Evolutionary conservation across 2,797 vertebrate species (phyloP), one percentile per base, ranked within the genome.

Genomic region (Sciurus vulgaris): DNA sequence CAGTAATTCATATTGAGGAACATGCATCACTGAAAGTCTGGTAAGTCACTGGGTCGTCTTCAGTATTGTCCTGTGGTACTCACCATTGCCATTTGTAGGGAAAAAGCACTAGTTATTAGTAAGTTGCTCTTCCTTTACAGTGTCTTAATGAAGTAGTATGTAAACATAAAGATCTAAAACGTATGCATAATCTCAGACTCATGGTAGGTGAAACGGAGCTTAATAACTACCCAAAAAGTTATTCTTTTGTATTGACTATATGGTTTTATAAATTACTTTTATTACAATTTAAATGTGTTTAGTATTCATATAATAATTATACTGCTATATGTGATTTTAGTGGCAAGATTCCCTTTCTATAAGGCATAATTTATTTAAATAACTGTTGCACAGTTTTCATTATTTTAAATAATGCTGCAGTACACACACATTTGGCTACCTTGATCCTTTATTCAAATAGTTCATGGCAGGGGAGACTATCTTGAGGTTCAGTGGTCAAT

Each of bases 221-320:
- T 54, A 4, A 38, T 86, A 67, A 91, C 65, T 65, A 59, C 49
- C 18, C 14, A 41, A 35, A 28, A 44, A 30, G 14, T 65, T 24
- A 49, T 59, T 2, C 5, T 76, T 94, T 94, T 86, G 11, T 83
- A 78, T 33, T 76, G 17, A 79, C 76, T 54, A 5, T 89, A 65
- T 63, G 84, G 38, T 26, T 86, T 93, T 84, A 76, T 77, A 77
- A 76, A 67, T 5, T 33, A 61, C 89, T 92, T 88, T 81, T 41
- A 56, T 89, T 76, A 41, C 17, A 61, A 14, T 70, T 67, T 35
- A 78, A 67, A 20, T 83, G 49, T 22, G 73, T 69, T 74, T 15
- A 89, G 38, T 65, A 59, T 90, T 30, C 70, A 67, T 84, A 2
- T 92, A 49, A 61, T 79, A 74, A 41, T 77, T 95, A 63, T 38